Percentiles rank a stretch among this genome's conserved stretches.
These are phyloP conservation scores for Sisor rabdophorus DNA, from an alignment of 2,113 vertebrate species.

Conservation along the genomic window DNA sequence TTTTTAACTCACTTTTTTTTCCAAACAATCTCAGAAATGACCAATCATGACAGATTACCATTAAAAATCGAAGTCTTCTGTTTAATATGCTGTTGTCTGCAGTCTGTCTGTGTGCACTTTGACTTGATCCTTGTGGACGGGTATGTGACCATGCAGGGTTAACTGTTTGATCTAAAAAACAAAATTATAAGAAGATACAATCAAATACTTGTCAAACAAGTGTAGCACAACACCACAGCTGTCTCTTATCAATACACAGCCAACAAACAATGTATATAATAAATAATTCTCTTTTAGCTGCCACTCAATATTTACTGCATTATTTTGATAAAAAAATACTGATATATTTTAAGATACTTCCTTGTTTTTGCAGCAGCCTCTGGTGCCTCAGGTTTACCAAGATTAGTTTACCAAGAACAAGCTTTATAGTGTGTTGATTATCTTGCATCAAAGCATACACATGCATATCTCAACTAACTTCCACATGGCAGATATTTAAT, in stretches of 20 bases:
- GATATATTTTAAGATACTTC: too few species aligned
- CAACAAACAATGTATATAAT: background rate
- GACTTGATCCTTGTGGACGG: constrained; percentile 3
- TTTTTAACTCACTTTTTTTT: background rate
- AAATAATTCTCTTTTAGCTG: too few species aligned
- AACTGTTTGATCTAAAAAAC: background rate
- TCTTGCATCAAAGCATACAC: too few species aligned
- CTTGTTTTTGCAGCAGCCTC: too few species aligned
- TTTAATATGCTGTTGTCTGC: background rate
- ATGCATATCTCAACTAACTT: too few species aligned
- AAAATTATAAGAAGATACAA: background rate
- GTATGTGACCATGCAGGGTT: background rate
- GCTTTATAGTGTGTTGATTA: too few species aligned
- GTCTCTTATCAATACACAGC: background rate
- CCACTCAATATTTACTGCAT: too few species aligned
- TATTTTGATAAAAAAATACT: too few species aligned
- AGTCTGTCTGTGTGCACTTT: background rate
- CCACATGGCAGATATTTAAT: too few species aligned
- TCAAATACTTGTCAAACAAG: background rate
- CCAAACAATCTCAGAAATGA: background rate
- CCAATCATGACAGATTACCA: constrained; percentile 21
- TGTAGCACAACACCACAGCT: background rate
- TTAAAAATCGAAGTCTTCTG: constrained; percentile 7
- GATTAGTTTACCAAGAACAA: too few species aligned
- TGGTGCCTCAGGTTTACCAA: too few species aligned